Evolutionary conservation across 1,140 invertebrate species (phyloP).

Genomic region (honey bee (Apis mellifera)): Amel_HAv3.1 CM009937.2:1240001-1240500

Average conservation of each 20-base stretch:
- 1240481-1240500: too few relatives aligned
- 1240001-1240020: neutral
- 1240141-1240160: constrained; percentile 64
- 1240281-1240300: constrained; percentile 61
- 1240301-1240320: constrained; percentile 51
- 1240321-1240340: constrained; percentile 56
- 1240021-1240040: constrained; percentile 52
- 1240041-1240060: constrained; percentile 67
- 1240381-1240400: constrained; percentile 1
- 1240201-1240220: constrained; percentile 66
- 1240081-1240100: constrained; percentile 72
- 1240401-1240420: neutral
- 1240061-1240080: constrained; percentile 63
- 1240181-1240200: constrained; percentile 65
- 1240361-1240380: constrained; percentile 40
- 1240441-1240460: too few relatives aligned
- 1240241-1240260: neutral
- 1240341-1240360: neutral
- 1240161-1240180: constrained; percentile 61
- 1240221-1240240: constrained; percentile 42
- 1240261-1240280: constrained; percentile 18
- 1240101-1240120: constrained; percentile 73
- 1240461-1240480: too few relatives aligned
- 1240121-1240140: constrained; percentile 79
- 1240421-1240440: too few relatives aligned